Evolutionary conservation across 1,140 invertebrate species (phyloP).

Genomic region (Drosophila oshimai): DNA sequence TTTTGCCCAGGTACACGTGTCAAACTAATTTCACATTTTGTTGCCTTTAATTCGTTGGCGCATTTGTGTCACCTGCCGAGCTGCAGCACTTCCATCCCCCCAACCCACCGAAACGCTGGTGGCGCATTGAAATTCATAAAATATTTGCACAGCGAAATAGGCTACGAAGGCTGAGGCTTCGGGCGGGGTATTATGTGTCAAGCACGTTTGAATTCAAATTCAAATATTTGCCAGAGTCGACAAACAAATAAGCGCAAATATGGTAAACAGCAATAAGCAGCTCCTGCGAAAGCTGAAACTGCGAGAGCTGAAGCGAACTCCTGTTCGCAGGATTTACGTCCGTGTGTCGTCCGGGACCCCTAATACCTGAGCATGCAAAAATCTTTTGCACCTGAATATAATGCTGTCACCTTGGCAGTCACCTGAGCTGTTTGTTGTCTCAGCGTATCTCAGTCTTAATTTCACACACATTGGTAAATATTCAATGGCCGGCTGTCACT

Average conservation of each 20-base stretch:
- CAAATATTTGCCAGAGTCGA: conserved; percentile 74
- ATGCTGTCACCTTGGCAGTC: conserved; percentile 42
- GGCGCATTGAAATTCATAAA: conserved; percentile 78
- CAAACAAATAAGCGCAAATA: conserved; percentile 79
- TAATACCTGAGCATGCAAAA: not conserved
- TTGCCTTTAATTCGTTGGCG: conserved; percentile 69
- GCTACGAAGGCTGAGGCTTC: conserved; percentile 51
- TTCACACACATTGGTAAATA: conserved; percentile 24
- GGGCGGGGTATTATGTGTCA: conserved; percentile 75
- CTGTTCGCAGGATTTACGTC: conserved; percentile 12
- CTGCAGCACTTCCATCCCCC: not conserved
- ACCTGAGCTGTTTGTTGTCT: conserved; percentile 38
- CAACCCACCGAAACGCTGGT: conserved; percentile 20
- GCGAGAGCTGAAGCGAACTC: conserved; percentile 6
- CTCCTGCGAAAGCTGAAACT: conserved; percentile 16
- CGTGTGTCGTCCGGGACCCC: not conserved
- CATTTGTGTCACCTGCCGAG: conserved; percentile 54
- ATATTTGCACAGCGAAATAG: conserved; percentile 76
- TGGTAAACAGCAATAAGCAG: conserved; percentile 76
- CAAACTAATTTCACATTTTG: conserved; percentile 79
- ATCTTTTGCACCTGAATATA: conserved; percentile 18
- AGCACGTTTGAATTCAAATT: conserved; percentile 80
- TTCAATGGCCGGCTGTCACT: not conserved
- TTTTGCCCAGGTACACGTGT: conserved; percentile 60
- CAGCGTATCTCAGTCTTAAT: conserved; percentile 25